Evolutionary conservation across 2,888 invertebrate species (phyloP), one percentile per base, ranked within the genome.

Genomic region (Cerastis leucographa): DNA sequence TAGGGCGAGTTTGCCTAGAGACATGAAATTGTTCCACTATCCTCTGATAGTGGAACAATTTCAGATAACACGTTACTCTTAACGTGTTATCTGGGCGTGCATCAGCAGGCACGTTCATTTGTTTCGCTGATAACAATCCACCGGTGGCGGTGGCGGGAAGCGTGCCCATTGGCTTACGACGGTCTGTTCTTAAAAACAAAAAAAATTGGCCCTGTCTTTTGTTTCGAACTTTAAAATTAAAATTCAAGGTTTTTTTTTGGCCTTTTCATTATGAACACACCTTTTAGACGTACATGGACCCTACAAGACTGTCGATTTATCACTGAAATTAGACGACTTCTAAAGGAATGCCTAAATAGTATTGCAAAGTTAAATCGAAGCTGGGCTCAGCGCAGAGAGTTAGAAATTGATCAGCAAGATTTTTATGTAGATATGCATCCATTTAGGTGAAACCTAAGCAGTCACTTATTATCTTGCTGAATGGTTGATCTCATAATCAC

Each of bases 21-120:
- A 29, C 44, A 35, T 19, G 40, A 29, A 62, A 51, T 35, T 14
- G 42, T 46, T 64, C 42, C 46, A 19, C 56, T 66, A 66, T 82
- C 59, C n/a, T n/a, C n/a, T n/a, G n/a, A n/a, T n/a, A n/a, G n/a
- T n/a, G n/a, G n/a, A n/a, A n/a, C n/a, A n/a, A n/a, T n/a, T n/a
- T n/a, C n/a, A n/a, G n/a, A n/a, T n/a, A n/a, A n/a, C n/a, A n/a
- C n/a, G n/a, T n/a, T n/a, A n/a, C n/a, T n/a, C n/a, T n/a, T n/a
- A n/a, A n/a, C 54, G 66, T 72, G 75, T 71, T 77, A 86, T 85
- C 86, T 71, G 62, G 54, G 66, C 78, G 51, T 75, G 78, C 78
- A 85, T 82, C 80, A 70, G 76, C 83, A 71, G 69, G 65, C 70
- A 54, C 65, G 71, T 65, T 76, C 81, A 79, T 84, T 86, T 86